Conservation (phyloP, 2,113 vertebrate species). For the Microcebus jonahi region DNA sequence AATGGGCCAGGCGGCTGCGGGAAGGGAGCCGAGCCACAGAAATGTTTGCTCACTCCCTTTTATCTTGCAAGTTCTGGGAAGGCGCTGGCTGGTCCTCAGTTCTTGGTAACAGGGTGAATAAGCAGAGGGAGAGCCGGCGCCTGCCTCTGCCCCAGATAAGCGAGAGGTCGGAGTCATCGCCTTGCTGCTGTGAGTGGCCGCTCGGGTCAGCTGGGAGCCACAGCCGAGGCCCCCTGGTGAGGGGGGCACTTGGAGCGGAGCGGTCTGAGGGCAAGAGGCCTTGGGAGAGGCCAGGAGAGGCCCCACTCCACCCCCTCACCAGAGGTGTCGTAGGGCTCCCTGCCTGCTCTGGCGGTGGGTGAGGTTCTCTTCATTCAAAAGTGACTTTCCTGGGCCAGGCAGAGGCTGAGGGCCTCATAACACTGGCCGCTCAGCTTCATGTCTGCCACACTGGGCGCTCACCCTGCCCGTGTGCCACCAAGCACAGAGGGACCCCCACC, state of each 20-base stretch:
- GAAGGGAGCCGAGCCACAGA: neutral
- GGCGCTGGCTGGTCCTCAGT: neutral
- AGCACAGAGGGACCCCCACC: neutral
- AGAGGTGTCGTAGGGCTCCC: neutral
- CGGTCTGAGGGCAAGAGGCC: neutral
- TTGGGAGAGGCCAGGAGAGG: neutral
- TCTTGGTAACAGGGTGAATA: neutral
- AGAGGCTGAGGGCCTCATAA: neutral
- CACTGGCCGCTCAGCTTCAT: neutral
- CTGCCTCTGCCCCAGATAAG: neutral
- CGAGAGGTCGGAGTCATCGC: neutral
- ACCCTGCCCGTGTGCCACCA: neutral
- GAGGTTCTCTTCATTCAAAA: neutral
- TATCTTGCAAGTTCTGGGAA: conserved; percentile 37
- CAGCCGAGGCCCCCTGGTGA: neutral
- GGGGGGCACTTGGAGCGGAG: no score
- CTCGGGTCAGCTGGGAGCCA: neutral
- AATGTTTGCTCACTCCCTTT: neutral
- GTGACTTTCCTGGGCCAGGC: neutral
- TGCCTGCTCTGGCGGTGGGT: neutral
- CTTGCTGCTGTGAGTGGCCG: neutral
- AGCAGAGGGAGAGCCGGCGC: neutral
- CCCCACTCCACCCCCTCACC: neutral
- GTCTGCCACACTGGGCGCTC: neutral
- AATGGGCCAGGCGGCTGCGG: neutral